Evolutionary conservation across 2,888 invertebrate genomes (phyloP).

Genomic region (Acleris laterana): DNA sequence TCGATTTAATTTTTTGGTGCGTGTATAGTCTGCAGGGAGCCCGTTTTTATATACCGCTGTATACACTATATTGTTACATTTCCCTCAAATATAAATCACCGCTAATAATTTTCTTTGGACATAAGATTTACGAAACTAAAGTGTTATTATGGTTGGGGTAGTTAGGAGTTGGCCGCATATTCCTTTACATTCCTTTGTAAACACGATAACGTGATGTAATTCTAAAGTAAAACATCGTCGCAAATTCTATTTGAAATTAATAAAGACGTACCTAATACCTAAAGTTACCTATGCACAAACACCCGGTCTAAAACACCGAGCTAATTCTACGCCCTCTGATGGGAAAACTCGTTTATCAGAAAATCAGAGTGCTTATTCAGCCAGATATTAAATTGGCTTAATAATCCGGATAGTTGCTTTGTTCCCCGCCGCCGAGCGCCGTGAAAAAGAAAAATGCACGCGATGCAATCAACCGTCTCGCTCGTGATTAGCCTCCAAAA

Average conservation of each 20-base stretch:
- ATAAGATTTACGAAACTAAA: too few species aligned
- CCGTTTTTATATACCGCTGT: background rate
- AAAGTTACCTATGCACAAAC: background rate
- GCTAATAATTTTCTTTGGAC: too few species aligned
- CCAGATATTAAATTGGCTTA: slow-evolving; percentile 70
- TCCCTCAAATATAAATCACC: too few species aligned
- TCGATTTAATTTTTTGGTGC: slow-evolving; percentile 44
- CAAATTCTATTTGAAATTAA: background rate
- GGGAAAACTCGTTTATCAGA: slow-evolving; percentile 32
- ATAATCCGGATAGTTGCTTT: slow-evolving; percentile 74
- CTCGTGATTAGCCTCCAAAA: slow-evolving; percentile 70
- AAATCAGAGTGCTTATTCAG: slow-evolving; percentile 49
- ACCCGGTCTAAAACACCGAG: background rate
- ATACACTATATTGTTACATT: background rate
- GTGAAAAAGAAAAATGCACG: slow-evolving; percentile 56
- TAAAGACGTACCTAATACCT: background rate
- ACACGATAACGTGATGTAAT: too few species aligned
- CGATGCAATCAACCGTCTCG: slow-evolving; percentile 71
- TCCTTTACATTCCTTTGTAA: too few species aligned
- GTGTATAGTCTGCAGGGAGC: background rate
- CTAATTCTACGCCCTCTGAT: slow-evolving; percentile 25
- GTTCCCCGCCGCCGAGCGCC: slow-evolving; percentile 70
- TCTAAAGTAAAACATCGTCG: too few species aligned
- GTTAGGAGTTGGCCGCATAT: too few species aligned
- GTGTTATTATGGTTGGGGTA: too few species aligned